Conservation (phyloP, 2,888 invertebrate species). For the Sinopyrophorus schimmeli region DNA sequence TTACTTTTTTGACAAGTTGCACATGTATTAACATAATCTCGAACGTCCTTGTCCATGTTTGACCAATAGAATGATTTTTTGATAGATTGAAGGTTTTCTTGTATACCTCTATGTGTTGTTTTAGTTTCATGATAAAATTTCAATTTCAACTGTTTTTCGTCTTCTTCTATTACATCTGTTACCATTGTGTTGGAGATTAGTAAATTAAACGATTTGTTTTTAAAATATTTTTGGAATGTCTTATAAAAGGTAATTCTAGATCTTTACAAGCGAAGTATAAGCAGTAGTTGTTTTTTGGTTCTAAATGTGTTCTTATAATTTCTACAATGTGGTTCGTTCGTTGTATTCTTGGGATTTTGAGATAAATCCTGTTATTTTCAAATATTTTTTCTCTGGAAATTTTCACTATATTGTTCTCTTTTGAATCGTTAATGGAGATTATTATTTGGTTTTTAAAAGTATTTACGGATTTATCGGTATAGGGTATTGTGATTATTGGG, state of each 20-base stretch:
- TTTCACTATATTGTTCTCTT: too few relatives aligned
- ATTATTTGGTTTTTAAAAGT: constrained; percentile 14
- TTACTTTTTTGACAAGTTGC: constrained; percentile 30
- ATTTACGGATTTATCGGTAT: constrained; percentile 8
- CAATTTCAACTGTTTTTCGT: constrained; percentile 9
- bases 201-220: background rate
- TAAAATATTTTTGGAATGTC: background rate
- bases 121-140: constrained; percentile 30
- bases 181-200: background rate
- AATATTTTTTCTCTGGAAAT: background rate
- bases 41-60: constrained; percentile 25
- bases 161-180: constrained; percentile 1
- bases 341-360: background rate
- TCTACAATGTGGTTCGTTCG: too few relatives aligned
- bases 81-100: constrained; percentile 23
- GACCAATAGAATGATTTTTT: constrained; percentile 33
- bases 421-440: background rate
- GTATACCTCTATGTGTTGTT: constrained; percentile 32
- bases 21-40: constrained; percentile 31
- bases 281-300: background rate
- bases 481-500: constrained; percentile 9
- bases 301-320: background rate
- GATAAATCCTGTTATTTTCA: background rate
- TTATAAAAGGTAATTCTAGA: background rate
- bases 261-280: background rate